phyloP scores from a whole-genome alignment of 2,888 invertebrate species.

The Sesia bembeciformis region DNA sequence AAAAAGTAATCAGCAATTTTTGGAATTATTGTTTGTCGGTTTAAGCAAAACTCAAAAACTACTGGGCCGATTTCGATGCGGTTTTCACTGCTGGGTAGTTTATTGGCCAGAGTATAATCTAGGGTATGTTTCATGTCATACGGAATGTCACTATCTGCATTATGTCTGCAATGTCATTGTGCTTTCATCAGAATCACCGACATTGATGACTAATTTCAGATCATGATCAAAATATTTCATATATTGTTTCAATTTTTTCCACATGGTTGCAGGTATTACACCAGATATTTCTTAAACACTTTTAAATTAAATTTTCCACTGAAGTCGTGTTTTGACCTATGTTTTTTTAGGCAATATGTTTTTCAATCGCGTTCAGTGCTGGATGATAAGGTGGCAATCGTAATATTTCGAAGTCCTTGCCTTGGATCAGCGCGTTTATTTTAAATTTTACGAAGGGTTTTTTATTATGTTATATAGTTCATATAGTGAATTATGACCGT shows the following conservation, averaged over 20 bases:
- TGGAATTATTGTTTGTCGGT: no score
- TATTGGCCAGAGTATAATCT: no score
- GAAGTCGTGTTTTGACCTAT: conserved; percentile 6
- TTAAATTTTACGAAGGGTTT: conserved; percentile 4
- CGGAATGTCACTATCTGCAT: not conserved
- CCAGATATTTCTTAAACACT: conserved; percentile 4
- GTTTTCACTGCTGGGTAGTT: no score
- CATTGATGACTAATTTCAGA: not conserved
- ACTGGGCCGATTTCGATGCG: no score
- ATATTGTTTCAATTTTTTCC: conserved; percentile 5
- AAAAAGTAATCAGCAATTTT: no score
- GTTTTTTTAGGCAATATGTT: conserved; percentile 6
- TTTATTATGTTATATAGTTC: conserved; percentile 10
- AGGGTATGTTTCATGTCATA: no score
- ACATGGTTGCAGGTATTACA: conserved; percentile 5
- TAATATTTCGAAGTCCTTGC: conserved; percentile 9
- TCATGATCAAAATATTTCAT: not conserved
- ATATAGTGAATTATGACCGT: not conserved
- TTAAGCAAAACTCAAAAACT: no score
- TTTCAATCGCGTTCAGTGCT: conserved; percentile 11
- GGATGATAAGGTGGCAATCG: conserved; percentile 11
- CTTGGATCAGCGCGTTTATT: conserved; percentile 9
- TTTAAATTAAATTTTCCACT: not conserved
- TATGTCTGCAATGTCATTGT: not conserved
- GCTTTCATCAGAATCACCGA: not conserved